phyloP scores from a whole-genome alignment of 2,888 invertebrate species.

The Prenolepis imparis region DNA sequence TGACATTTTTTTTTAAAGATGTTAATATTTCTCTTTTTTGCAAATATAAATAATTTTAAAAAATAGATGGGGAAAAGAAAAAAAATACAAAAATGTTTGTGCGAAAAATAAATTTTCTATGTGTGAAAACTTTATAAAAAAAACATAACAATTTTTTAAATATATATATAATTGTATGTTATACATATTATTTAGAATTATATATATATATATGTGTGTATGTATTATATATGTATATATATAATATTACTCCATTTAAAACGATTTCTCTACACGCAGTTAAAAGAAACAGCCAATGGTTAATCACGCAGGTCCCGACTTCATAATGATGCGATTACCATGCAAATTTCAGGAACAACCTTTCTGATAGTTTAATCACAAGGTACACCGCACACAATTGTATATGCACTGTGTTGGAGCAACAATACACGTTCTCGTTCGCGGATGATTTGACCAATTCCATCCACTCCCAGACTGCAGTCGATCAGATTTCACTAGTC shows the following conservation, averaged over 20 bases:
- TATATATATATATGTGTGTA: neutral
- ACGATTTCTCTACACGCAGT: neutral
- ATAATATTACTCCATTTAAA: slow-evolving; percentile 12
- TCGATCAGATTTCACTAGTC: neutral
- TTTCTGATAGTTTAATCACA: slow-evolving; percentile 49
- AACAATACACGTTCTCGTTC: slow-evolving; percentile 27
- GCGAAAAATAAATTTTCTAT: neutral
- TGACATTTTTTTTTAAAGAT: slow-evolving; percentile 7
- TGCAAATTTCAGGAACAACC: slow-evolving; percentile 47
- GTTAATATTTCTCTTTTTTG: neutral
- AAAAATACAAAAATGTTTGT: too few species aligned
- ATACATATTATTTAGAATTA: too few species aligned
- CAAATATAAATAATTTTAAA: neutral
- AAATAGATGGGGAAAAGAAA: neutral
- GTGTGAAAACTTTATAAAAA: too few species aligned
- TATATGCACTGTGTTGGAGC: slow-evolving; percentile 1
- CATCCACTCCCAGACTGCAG: neutral
- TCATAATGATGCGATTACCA: slow-evolving; percentile 36
- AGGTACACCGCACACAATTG: slow-evolving; percentile 32
- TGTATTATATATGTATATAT: neutral
- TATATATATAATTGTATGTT: too few species aligned
- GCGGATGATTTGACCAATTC: neutral
- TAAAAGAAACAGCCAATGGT: slow-evolving; percentile 1
- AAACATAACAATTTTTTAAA: neutral
- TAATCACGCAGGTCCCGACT: slow-evolving; percentile 11